Percentiles rank a stretch among this genome's conserved stretches.
Evolutionary conservation across 2,888 invertebrate species (phyloP).

Genomic region (Hypomecis punctinalis): DNA sequence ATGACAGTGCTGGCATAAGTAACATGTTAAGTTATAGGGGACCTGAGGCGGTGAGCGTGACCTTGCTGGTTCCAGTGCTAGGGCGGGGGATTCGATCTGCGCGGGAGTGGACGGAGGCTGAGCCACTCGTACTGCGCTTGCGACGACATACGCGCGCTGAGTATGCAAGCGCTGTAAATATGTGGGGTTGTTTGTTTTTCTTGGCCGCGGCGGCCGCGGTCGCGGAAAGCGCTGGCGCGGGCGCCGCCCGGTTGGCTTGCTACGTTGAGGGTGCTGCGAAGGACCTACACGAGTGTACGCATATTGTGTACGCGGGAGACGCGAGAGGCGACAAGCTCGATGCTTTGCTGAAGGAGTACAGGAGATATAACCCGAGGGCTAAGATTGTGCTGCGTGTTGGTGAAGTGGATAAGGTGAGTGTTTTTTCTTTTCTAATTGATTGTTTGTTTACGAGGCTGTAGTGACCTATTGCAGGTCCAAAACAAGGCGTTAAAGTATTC

Average conservation of each 20-base stretch:
- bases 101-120: constrained; percentile 56
- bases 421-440: neutral
- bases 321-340: constrained; percentile 77
- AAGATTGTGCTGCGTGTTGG: constrained; percentile 84
- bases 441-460: neutral
- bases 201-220: constrained; percentile 65
- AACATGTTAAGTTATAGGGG: constrained; percentile 21
- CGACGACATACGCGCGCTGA: constrained; percentile 73
- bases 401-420: constrained; percentile 85
- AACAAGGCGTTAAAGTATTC: too few species aligned
- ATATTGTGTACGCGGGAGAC: constrained; percentile 78
- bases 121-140: constrained; percentile 73
- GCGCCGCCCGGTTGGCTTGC: constrained; percentile 78
- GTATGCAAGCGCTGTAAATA: constrained; percentile 49
- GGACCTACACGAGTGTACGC: constrained; percentile 78
- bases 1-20: constrained; percentile 18
- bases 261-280: constrained; percentile 69
- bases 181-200: constrained; percentile 74
- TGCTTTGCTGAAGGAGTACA: constrained; percentile 75
- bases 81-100: constrained; percentile 79
- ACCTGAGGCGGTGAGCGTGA: constrained; percentile 66
- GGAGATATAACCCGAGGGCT: constrained; percentile 76
- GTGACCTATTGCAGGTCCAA: neutral
- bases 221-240: constrained; percentile 71
- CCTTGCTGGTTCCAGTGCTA: constrained; percentile 61